Conservation (phyloP, 2,888 invertebrate genomes). For the Andrena bucephala region DNA sequence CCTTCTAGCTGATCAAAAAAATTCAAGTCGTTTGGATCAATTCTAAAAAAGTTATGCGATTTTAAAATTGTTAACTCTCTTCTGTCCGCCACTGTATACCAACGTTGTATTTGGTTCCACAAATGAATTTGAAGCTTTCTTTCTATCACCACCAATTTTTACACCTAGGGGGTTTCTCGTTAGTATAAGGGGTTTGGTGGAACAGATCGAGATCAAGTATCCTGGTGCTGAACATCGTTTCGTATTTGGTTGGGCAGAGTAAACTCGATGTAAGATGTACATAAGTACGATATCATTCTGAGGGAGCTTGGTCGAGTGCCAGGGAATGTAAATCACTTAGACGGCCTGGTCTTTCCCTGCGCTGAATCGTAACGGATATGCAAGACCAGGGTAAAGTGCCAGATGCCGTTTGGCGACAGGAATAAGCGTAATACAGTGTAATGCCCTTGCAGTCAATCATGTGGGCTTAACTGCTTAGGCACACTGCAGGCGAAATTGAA, state of each 20-base stretch:
- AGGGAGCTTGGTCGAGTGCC: constrained; percentile 46
- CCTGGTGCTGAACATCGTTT: neutral
- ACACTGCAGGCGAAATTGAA: constrained; percentile 9
- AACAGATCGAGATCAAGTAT: neutral
- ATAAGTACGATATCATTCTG: constrained; percentile 11
- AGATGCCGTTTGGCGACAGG: constrained; percentile 52
- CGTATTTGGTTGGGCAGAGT: constrained; percentile 1
- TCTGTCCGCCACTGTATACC: too few species aligned
- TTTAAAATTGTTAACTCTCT: too few species aligned
- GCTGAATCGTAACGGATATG: constrained; percentile 39
- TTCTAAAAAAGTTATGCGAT: too few species aligned
- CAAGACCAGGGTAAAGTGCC: constrained; percentile 54
- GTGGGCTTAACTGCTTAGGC: constrained; percentile 20
- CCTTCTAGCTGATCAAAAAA: too few species aligned
- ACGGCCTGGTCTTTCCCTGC: constrained; percentile 18
- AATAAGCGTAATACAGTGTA: constrained; percentile 55
- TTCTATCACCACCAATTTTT: too few species aligned
- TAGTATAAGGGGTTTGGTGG: too few species aligned
- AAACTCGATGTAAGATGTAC: constrained; percentile 32
- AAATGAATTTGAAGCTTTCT: too few species aligned
- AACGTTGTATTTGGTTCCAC: too few species aligned
- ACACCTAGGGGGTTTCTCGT: too few species aligned
- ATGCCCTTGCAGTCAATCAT: constrained; percentile 55
- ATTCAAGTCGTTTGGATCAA: too few species aligned
- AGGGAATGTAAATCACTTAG: constrained; percentile 41